Evolutionary conservation across 2,113 vertebrate species (phyloP).

Genomic region (Phycodurus eques): DNA sequence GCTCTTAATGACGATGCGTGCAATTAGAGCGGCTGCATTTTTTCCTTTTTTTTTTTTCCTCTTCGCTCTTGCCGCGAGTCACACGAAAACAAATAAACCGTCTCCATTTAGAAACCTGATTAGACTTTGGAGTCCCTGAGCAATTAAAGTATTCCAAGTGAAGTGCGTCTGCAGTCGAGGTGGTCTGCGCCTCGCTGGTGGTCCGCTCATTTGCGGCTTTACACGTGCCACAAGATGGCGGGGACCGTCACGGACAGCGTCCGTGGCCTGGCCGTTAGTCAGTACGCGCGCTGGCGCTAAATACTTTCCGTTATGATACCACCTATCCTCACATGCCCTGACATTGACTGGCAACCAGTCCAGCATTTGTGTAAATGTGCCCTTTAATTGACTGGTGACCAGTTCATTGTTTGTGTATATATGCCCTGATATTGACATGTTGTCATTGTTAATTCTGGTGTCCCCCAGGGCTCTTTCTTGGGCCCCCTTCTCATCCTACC

Average conservation of each 20-base stretch:
- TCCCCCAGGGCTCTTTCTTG: no score
- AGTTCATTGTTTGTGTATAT: no score
- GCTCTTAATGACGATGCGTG: slow-evolving; percentile 76
- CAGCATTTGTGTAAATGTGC: no score
- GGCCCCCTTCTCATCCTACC: no score
- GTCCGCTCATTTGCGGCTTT: slow-evolving; percentile 51
- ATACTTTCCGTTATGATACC: no score
- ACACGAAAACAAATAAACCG: slow-evolving; percentile 81
- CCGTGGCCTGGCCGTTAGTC: no score
- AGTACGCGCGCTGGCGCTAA: neutral
- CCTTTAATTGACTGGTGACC: no score
- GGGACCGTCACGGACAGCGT: slow-evolving; percentile 1
- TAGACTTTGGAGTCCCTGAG: slow-evolving; percentile 79
- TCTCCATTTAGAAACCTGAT: slow-evolving; percentile 82
- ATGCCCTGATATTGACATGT: no score
- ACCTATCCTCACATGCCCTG: no score
- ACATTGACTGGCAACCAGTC: no score
- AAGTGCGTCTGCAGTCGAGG: slow-evolving; percentile 77
- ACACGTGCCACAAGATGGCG: neutral
- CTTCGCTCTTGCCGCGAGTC: slow-evolving; percentile 71
- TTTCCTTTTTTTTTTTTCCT: slow-evolving; percentile 22
- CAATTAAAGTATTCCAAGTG: slow-evolving; percentile 80
- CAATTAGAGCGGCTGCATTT: slow-evolving; percentile 80
- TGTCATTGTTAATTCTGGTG: no score
- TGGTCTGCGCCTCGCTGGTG: slow-evolving; percentile 78